Base-by-base conservation (phyloP, 2,113 vertebrate species). In the Phaethon lepturus region DNA sequence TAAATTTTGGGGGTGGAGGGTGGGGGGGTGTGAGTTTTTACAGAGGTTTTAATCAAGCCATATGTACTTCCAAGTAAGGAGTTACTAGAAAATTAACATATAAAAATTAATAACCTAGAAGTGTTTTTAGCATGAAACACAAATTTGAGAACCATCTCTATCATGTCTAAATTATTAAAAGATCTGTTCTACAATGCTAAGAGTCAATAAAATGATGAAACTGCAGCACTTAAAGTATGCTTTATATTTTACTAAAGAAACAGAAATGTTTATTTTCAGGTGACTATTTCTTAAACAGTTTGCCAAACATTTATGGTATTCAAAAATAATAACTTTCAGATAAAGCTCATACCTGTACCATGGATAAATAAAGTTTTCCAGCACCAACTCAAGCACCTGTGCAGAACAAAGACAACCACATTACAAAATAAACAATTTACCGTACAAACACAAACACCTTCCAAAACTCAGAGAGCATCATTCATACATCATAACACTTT, bases 311-410 rank as follows among this genome's bases (percentile, higher is more conserved):
- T 50, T 55, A 63, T 10, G 19, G 59, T 35, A 88, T 25, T 69
- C 28, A 58, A 66, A 79, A 66, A 7, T 11, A 81, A 38, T 35
- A 93, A 60, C 35, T 47, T 67, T 84, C 60, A 90, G 17, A 38
- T 58, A 74, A 94, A 96, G 76, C 35, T 85, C 98, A 7, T 98
- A 99, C 99, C 99, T 99, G 98, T 99, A 99, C 99, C 99, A 99
- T 0, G 99, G 99, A 96, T 99, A 99, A 96, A 99, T 99, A 86
- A 99, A 99, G 96, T 99, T 99, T 98, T 99, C 99, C 94, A 99
- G 98, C 75, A 99, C 99, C 86, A 99, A 90, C 96, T 99, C 99
- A 92, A 99, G 98, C 80, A 99, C 98, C 99, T 99, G 96, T 13
- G 56, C 71, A 93, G 73, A 97, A 97, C 64, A 97, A 71, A 95